Evolutionary conservation across 2,113 vertebrate species (phyloP).

Genomic region (Xenopus laevis): DNA sequence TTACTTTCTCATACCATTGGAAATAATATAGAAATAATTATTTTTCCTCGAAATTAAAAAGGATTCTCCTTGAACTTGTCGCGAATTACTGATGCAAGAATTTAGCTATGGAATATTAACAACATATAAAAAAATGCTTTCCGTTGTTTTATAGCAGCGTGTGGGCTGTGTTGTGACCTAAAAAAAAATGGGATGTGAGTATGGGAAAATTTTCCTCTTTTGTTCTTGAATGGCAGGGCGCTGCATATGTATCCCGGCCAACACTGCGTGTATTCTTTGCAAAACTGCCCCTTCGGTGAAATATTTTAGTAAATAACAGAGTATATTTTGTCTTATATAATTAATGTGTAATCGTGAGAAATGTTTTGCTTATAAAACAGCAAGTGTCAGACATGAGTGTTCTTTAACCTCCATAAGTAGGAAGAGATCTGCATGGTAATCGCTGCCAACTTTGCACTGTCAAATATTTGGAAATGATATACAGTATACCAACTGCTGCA

Average conservation of each 20-base stretch:
- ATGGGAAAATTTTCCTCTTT: conserved; percentile 42
- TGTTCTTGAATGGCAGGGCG: conserved; percentile 34
- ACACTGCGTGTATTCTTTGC: conserved; percentile 28
- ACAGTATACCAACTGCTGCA: no score
- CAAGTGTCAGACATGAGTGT: no score
- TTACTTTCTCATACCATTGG: no score
- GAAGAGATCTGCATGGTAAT: background rate
- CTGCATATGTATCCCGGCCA: conserved; percentile 36
- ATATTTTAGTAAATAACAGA: background rate
- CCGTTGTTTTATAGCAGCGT: conserved; percentile 41
- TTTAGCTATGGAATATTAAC: conserved; percentile 26
- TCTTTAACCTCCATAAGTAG: no score
- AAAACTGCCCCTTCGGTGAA: conserved; percentile 8
- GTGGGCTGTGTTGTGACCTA: conserved; percentile 36
- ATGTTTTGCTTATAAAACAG: no score
- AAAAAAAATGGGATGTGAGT: conserved; percentile 37
- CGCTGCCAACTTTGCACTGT: no score
- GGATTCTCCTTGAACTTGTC: background rate
- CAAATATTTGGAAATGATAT: no score
- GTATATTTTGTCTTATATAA: no score
- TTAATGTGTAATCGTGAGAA: no score
- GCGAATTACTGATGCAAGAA: conserved; percentile 38
- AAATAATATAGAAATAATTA: no score
- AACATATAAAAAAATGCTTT: conserved; percentile 36
- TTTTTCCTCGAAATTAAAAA: conserved; percentile 5